Conservation (phyloP, 2,888 invertebrate genomes). For the Exephanes ischioxanthus region DNA sequence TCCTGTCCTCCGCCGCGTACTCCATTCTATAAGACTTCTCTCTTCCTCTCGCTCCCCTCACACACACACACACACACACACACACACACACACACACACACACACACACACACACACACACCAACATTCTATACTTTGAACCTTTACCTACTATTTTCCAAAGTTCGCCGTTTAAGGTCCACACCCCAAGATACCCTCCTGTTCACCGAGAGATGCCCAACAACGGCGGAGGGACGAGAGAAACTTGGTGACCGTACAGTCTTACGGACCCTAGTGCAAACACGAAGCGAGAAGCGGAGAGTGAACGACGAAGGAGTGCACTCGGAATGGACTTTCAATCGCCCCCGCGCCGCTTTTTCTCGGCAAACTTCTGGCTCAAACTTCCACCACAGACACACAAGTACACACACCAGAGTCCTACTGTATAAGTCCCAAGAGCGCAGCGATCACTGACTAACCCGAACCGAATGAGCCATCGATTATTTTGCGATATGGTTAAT, state of each 20-base stretch:
- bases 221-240: conserved; percentile 1
- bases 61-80: background rate
- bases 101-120: background rate
- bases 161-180: conserved; percentile 60
- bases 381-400: background rate
- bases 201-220: conserved; percentile 23
- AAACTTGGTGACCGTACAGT: conserved; percentile 47
- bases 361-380: conserved; percentile 12
- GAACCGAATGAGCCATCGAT: background rate
- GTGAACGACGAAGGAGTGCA: conserved; percentile 29
- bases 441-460: background rate
- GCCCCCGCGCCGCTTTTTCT: background rate
- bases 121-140: background rate
- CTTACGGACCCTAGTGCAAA: conserved; percentile 2
- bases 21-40: background rate
- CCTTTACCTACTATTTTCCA: conserved; percentile 50
- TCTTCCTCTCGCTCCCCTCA: background rate
- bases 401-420: background rate
- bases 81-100: background rate
- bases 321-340: conserved; percentile 35
- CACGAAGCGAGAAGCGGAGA: conserved; percentile 1
- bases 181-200: conserved; percentile 43
- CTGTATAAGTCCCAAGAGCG: background rate
- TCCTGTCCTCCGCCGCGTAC: background rate
- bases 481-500: background rate